A percentile compares a stretch with the other conserved stretches of the same genome.
These are phyloP conservation scores for Nasonovia ribisnigri DNA, from an alignment of 2,888 invertebrate genomes.

Conservation along the genomic window DNA sequence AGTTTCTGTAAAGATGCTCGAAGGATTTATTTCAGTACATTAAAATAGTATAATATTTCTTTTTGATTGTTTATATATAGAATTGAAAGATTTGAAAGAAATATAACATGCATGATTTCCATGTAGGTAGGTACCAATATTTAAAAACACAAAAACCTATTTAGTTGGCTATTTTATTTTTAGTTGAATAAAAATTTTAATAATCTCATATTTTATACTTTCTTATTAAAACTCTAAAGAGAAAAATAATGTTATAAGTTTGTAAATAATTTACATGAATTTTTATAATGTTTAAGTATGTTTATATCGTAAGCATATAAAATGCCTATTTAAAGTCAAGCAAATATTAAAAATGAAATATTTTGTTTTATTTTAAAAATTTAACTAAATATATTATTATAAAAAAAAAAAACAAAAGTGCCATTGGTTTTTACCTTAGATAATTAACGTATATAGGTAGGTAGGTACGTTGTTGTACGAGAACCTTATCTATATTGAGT, in stretches of 20 bases:
- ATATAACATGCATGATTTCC: background rate
- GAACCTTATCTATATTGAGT: too few relatives aligned
- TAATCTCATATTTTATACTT: background rate
- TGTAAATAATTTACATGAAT: background rate
- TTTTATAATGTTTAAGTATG: background rate
- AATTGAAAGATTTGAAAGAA: background rate
- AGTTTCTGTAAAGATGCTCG: background rate
- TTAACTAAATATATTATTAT: too few relatives aligned
- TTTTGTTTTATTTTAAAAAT: too few relatives aligned
- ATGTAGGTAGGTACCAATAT: background rate
- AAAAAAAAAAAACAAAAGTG: too few relatives aligned
- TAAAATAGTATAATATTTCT: background rate
- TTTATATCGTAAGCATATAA: too few relatives aligned
- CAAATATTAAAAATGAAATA: too few relatives aligned
- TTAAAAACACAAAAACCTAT: background rate
- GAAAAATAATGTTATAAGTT: background rate
- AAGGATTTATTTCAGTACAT: slow-evolving; percentile 12
- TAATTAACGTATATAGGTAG: too few relatives aligned
- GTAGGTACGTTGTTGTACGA: too few relatives aligned
- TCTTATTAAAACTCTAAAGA: background rate
- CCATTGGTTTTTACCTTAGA: too few relatives aligned
- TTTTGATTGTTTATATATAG: background rate
- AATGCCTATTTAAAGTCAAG: too few relatives aligned
- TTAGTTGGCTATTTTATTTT: background rate
- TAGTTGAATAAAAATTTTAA: background rate